These are phyloP conservation scores for Arizona elegans DNA, from an alignment of 2,113 vertebrate species.

Conservation along the genomic window DNA sequence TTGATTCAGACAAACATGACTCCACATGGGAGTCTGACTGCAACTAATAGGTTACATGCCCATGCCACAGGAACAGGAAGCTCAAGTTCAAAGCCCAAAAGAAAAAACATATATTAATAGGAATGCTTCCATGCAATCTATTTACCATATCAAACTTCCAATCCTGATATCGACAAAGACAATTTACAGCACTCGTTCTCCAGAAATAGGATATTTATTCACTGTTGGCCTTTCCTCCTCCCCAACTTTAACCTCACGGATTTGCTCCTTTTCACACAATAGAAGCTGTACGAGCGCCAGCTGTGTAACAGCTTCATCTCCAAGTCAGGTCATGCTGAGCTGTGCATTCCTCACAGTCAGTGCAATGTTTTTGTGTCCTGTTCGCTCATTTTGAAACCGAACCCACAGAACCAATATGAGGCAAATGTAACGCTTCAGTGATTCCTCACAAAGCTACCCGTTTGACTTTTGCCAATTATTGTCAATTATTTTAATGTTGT, in stretches of 20 bases:
- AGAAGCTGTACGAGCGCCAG: not conserved
- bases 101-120: not conserved
- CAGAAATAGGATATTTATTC: not conserved
- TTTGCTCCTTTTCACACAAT: not conserved
- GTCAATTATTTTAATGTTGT: not conserved
- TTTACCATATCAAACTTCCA: not conserved
- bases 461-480: not conserved
- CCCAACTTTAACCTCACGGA: not conserved
- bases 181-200: not conserved
- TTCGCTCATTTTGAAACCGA: not conserved
- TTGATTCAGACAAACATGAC: no score
- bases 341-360: not conserved
- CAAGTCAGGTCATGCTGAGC: not conserved
- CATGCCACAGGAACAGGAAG: no score
- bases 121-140: not conserved
- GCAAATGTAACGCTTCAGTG: not conserved
- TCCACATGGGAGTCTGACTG: no score
- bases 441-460: not conserved
- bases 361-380: not conserved
- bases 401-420: not conserved
- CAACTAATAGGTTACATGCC: no score
- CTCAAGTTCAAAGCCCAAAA: no score
- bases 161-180: not conserved
- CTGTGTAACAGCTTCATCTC: not conserved
- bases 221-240: not conserved